phyloP scores from a whole-genome alignment of 2,113 vertebrate species.

The Amphiprion percula region DNA sequence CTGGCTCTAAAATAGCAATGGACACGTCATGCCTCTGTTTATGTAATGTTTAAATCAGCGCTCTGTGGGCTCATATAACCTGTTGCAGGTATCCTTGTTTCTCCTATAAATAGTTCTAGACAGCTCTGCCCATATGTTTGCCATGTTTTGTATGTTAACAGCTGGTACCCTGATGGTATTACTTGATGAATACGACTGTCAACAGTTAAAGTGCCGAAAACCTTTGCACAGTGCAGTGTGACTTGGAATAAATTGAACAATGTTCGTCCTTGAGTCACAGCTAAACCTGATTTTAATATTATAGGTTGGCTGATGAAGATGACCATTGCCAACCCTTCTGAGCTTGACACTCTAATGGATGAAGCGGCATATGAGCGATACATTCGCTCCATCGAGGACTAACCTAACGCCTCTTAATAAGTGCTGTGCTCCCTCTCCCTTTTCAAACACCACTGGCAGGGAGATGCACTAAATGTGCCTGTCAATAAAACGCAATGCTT shows the following conservation, averaged over 20 bases:
- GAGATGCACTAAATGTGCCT: slow-evolving; percentile 43
- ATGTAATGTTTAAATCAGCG: slow-evolving; percentile 4
- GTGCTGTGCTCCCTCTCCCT: slow-evolving; percentile 30
- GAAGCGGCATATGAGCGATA: slow-evolving; percentile 95
- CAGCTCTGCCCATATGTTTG: too few relatives aligned
- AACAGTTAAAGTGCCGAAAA: neutral
- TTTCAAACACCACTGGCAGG: slow-evolving; percentile 45
- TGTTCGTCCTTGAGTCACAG: neutral
- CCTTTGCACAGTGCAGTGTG: neutral
- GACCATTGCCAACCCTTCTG: slow-evolving; percentile 92
- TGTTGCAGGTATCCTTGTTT: slow-evolving; percentile 14
- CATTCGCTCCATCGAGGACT: slow-evolving; percentile 94
- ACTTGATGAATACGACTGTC: too few relatives aligned
- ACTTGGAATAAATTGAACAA: neutral
- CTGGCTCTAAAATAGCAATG: neutral
- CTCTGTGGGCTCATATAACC: neutral
- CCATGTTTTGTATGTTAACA: too few relatives aligned
- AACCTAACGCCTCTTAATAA: slow-evolving; percentile 48
- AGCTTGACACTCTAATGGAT: slow-evolving; percentile 93
- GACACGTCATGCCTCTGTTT: too few relatives aligned
- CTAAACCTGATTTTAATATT: slow-evolving; percentile 28
- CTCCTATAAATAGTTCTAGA: neutral
- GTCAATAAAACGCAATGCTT: slow-evolving; percentile 35
- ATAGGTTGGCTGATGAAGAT: slow-evolving; percentile 99
- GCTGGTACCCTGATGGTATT: too few relatives aligned